Percentiles rank a stretch among this genome's conserved stretches.
Conservation (phyloP, 2,113 vertebrate genomes). For the Callospermophilus lateralis region DNA sequence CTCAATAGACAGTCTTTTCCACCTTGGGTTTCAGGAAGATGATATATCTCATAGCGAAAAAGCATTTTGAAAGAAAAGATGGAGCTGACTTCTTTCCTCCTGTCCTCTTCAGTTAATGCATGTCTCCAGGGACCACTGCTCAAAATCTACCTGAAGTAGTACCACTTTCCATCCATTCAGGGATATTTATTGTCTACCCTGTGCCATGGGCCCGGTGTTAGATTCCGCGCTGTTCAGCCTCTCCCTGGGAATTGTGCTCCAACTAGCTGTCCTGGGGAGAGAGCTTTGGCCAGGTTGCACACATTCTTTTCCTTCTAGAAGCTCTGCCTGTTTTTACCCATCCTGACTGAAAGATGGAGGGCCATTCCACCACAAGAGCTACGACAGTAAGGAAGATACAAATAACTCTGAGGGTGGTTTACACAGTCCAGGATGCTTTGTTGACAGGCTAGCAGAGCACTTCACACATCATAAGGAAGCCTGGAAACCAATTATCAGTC, state of each 20-base stretch:
- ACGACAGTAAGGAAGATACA: constrained; percentile 32
- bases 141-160: neutral
- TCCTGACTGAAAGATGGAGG: neutral
- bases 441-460: constrained; percentile 66
- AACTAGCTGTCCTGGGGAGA: neutral
- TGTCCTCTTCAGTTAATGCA: neutral
- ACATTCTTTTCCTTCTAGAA: neutral
- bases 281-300: neutral
- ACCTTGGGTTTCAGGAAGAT: neutral
- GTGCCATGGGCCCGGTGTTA: neutral
- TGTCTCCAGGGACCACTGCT: neutral
- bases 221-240: neutral
- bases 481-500: constrained; percentile 82
- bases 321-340: neutral
- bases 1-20: constrained; percentile 6
- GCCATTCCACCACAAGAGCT: neutral
- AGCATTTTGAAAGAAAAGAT: constrained; percentile 33
- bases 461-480: constrained; percentile 78
- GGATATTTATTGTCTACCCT: neutral
- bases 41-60: neutral
- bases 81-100: neutral
- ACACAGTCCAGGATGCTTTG: constrained; percentile 50
- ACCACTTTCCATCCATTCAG: neutral
- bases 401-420: constrained; percentile 37
- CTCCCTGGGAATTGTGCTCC: neutral